These are phyloP conservation scores for Eidolon dupreanum DNA, from an alignment of 2,797 vertebrate species.

Conservation along the genomic window DNA sequence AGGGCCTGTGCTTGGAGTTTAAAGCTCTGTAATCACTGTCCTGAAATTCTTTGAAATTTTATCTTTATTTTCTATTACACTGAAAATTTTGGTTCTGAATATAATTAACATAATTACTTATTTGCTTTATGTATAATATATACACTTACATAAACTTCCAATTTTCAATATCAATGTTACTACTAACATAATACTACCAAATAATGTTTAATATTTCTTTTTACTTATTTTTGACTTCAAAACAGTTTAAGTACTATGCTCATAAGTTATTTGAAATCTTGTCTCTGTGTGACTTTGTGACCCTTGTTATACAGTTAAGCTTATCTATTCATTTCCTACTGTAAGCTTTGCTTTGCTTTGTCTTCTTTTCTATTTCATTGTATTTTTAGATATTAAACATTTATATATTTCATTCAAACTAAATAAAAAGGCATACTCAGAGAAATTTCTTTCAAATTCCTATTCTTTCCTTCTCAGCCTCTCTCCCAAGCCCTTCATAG, in stretches of 20 bases:
- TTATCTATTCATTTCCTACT: conserved; percentile 10
- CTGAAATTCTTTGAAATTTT: conserved; percentile 21
- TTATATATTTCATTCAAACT: conserved; percentile 16
- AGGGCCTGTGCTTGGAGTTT: neutral
- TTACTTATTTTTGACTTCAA: conserved; percentile 26
- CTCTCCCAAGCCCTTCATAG: neutral
- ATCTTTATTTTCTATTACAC: neutral
- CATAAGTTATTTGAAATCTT: conserved; percentile 41
- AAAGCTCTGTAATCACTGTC: neutral
- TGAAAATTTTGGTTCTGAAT: neutral
- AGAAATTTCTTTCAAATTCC: conserved; percentile 11
- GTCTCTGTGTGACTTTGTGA: neutral
- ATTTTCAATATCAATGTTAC: neutral
- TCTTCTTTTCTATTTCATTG: neutral
- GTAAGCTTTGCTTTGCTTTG: neutral
- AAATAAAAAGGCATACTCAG: neutral
- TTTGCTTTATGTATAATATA: neutral
- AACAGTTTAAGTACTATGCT: neutral
- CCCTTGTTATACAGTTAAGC: neutral
- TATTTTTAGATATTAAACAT: neutral
- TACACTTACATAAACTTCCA: neutral
- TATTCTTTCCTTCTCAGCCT: neutral
- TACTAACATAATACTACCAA: conserved; percentile 37
- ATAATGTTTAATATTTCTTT: neutral
- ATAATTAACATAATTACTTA: conserved; percentile 17